Base-by-base conservation (phyloP, 2,888 invertebrate species). In the Exephanes ischioxanthus region DNA sequence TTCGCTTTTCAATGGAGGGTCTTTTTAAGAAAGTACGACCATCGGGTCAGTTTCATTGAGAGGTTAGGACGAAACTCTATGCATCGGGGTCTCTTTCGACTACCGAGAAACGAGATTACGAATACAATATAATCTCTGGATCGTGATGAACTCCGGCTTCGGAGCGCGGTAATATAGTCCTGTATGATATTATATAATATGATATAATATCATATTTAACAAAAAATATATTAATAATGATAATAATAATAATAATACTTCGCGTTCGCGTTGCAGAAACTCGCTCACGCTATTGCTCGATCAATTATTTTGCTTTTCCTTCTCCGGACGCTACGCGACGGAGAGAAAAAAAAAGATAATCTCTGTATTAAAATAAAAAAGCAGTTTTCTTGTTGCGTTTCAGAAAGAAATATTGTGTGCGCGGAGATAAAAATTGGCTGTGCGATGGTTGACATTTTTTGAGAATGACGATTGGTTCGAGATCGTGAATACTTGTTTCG, bases 231-330 rank as follows among this genome's bases (percentile, higher is more conserved):
- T n/a, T 19, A 16, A 71, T 71, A 5, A 45, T 22, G 26, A 41
- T 72, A 22, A 66, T 72, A 41, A 53, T 45, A 26, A 45, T 19
- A 45, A 58, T 45, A 30, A 33, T 37, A 77, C 48, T 11, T 26
- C 51, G 63, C 22, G 66, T 41, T 45, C 48, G 33, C 26, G 48
- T 33, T 11, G 48, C 2, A 30, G 61, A 61, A 30, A 63, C 63
- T 30, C 7, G 63, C 70, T 58, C 83, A 83, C 83, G 83, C 83
- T 41, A 83, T 83, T 75, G 22, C 61, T 75, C 83, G 33, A 80
- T 84, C 70, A 80, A 84, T 84, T 80, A 84, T 75, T 63, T 66
- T 75, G 61, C 45, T 33, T 73, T 63, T 33, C 16, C 22, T 53
- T 33, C 68, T 19, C 48, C n/a, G 48, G 16, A 67, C 37, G 16